Base-by-base conservation (phyloP, 2,113 vertebrate genomes). In the Drymodes brunneopygia region DNA sequence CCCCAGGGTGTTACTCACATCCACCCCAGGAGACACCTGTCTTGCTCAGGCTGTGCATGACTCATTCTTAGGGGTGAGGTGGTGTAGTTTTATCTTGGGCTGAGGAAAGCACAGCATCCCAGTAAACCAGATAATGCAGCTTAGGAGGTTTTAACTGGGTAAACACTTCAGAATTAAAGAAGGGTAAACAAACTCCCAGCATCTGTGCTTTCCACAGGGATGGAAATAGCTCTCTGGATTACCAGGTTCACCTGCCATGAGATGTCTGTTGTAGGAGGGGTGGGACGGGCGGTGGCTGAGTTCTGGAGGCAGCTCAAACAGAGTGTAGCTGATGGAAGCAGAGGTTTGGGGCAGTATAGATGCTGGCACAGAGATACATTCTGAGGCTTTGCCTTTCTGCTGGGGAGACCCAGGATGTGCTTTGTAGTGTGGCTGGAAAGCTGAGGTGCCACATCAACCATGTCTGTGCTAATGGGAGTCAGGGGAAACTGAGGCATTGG, bases 121-220 rank as follows among this genome's bases (percentile, higher is more conserved):
- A 80, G 90, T 91, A 95, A 97, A 95, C 83, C 88, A 78, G 94
- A 95, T 97, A 96, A 96, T 96, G 85, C 93, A 94, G 94, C 94
- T 97, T 96, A 95, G 62, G 61, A 69, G 85, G 27, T 90, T 96
- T 97, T 93, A 96, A 66, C 70, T 47, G 87, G 40, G 89, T 97
- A 96, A 94, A 96, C 87, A 85, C 89, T 93, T 95, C 86, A 72
- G 95, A 95, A 80, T 94, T 97, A 93, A 90, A 81, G 77, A 73
- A 93, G 61, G 84, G 89, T 95, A 92, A 97, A 85, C 92, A 78
- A 89, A 93, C 64, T 95, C 66, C 75, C 16, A 47, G 85, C 92
- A 61, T 60, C 58, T 5, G 50, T 95, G 81, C 65, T 94, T 92
- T 75, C 80, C 3, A 0, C 45, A n/a, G 75, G 75, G 70, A 51